Percentiles rank a stretch among this genome's conserved stretches.
Conservation (phyloP, 2,888 invertebrate species). For the Diarsia brunnea region DNA sequence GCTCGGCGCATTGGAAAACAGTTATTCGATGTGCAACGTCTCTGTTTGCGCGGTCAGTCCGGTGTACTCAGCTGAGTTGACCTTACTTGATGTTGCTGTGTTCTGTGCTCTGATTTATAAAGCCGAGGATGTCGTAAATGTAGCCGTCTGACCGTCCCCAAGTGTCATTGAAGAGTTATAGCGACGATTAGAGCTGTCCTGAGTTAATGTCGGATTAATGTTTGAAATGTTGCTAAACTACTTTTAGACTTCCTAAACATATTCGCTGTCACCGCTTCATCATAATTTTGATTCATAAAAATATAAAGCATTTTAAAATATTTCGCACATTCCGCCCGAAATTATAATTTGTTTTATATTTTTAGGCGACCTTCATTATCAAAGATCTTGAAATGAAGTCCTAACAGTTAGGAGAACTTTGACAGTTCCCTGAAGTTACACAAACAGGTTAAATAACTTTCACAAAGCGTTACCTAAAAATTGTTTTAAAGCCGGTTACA, state of each 20-base stretch:
- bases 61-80: constrained; percentile 67
- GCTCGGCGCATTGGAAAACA: constrained; percentile 84
- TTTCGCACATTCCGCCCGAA: neutral
- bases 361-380: constrained; percentile 19
- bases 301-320: constrained; percentile 21
- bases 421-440: constrained; percentile 57
- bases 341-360: constrained; percentile 1
- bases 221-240: constrained; percentile 45
- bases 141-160: constrained; percentile 33
- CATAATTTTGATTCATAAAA: constrained; percentile 41
- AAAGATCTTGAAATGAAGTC: constrained; percentile 27
- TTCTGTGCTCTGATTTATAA: constrained; percentile 60
- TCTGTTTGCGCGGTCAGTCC: constrained; percentile 76
- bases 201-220: constrained; percentile 51
- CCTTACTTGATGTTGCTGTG: constrained; percentile 52
- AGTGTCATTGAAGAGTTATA: constrained; percentile 53
- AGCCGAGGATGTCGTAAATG: constrained; percentile 56
- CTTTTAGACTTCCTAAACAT: constrained; percentile 54
- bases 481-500: constrained; percentile 79
- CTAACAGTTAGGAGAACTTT: constrained; percentile 57
- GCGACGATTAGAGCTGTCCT: constrained; percentile 54
- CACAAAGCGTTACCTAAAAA: constrained; percentile 79
- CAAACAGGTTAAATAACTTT: constrained; percentile 74
- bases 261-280: constrained; percentile 48
- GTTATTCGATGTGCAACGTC: constrained; percentile 77